These are phyloP conservation scores for Trematomus loennbergii DNA, from an alignment of 2,113 vertebrate species.

Conservation along the genomic window DNA sequence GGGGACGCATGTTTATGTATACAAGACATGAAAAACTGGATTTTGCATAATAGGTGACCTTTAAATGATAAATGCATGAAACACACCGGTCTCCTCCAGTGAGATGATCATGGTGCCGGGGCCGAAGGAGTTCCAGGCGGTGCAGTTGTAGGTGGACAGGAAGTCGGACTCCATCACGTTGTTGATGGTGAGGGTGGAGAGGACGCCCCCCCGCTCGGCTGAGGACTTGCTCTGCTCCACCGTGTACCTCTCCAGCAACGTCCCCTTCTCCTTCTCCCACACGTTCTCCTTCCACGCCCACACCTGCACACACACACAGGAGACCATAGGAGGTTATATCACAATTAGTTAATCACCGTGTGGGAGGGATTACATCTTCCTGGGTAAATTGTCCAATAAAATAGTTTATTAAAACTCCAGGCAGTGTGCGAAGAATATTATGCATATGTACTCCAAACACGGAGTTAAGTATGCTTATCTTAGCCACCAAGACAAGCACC, in stretches of 20 bases:
- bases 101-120: constrained; percentile 94
- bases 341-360: neutral
- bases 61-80: neutral
- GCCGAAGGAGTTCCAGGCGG: constrained; percentile 95
- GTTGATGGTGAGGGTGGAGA: constrained; percentile 96
- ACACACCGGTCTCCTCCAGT: constrained; percentile 89
- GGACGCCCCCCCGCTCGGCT: constrained; percentile 85
- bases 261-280: constrained; percentile 90
- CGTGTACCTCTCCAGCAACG: constrained; percentile 91
- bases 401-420: no score
- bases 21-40: no score
- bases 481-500: no score
- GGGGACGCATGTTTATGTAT: no score
- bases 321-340: neutral
- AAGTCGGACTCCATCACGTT: constrained; percentile 95
- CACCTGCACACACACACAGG: constrained; percentile 80
- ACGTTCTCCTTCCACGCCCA: constrained; percentile 98
- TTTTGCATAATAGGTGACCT: no score
- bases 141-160: constrained; percentile 97
- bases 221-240: constrained; percentile 90
- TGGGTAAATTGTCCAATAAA: no score
- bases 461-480: no score
- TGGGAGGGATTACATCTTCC: neutral
- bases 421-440: no score
- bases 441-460: no score